These are phyloP conservation scores for Myotis davidii DNA, from an alignment of 2,113 vertebrate genomes.

Conservation along the genomic window DNA sequence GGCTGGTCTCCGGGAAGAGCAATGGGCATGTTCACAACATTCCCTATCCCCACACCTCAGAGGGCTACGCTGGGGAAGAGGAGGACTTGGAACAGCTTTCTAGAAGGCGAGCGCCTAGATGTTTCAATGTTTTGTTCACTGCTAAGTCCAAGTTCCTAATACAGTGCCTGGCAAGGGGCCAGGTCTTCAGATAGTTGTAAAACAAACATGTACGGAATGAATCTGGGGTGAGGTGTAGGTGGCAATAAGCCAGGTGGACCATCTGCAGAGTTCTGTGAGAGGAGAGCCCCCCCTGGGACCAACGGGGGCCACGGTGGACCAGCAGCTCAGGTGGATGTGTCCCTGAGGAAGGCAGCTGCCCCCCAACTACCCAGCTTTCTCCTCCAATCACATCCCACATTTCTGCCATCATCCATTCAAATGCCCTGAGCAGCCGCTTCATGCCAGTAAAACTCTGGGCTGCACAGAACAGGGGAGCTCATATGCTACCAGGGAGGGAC, in stretches of 20 bases:
- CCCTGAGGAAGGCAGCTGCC: not conserved
- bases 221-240: not conserved
- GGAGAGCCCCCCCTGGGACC: too few species aligned
- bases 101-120: not conserved
- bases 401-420: not conserved
- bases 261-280: not conserved
- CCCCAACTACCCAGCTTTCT: not conserved
- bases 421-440: not conserved
- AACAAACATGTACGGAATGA: not conserved
- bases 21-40: not conserved
- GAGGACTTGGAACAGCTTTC: not conserved
- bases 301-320: not conserved
- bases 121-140: not conserved
- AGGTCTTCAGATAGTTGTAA: not conserved
- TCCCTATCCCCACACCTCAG: not conserved
- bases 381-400: not conserved
- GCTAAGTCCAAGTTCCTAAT: not conserved
- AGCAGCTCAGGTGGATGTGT: fast-evolving
- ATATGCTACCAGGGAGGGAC: not conserved
- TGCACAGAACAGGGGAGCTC: not conserved
- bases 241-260: not conserved
- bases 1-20: not conserved
- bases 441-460: too few species aligned
- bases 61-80: not conserved
- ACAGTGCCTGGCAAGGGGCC: not conserved